Evolutionary conservation across 1,140 invertebrate genomes (phyloP).

Genomic region (Ptiloglossa arizonensis): DNA sequence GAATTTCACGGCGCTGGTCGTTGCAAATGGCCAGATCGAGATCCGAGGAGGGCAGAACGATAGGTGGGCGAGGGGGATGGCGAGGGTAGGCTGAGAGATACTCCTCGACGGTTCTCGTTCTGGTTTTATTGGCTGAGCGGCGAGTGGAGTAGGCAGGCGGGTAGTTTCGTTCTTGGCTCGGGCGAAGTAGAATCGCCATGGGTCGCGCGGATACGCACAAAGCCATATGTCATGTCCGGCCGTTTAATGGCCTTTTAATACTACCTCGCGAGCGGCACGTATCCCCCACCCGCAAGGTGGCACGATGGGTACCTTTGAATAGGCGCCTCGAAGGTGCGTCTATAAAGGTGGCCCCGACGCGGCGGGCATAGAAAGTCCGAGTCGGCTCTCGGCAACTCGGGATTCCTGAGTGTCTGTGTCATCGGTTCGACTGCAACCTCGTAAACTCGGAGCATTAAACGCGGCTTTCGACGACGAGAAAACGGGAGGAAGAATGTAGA

Average conservation of each 20-base stretch:
- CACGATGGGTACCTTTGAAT: conserved; percentile 56
- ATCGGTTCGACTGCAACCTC: conserved; percentile 50
- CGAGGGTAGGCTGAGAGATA: conserved; percentile 5
- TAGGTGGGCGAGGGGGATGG: too few relatives aligned
- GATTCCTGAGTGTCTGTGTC: conserved; percentile 62
- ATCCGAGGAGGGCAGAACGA: neutral
- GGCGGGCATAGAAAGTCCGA: conserved; percentile 16
- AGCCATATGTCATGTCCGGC: conserved; percentile 71
- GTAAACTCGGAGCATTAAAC: conserved; percentile 47
- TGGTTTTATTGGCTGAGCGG: conserved; percentile 38
- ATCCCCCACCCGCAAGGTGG: conserved; percentile 54
- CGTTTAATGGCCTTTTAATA: conserved; percentile 76
- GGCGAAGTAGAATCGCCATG: conserved; percentile 37
- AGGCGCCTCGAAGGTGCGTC: conserved; percentile 46
- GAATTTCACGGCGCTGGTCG: conserved; percentile 26
- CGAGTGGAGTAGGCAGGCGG: conserved; percentile 11
- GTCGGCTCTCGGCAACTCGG: conserved; percentile 21
- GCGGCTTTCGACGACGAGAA: conserved; percentile 29
- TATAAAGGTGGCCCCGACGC: conserved; percentile 36
- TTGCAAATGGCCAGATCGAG: conserved; percentile 18
- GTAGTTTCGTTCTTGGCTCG: conserved; percentile 50
- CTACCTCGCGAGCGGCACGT: conserved; percentile 63
- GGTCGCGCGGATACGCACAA: conserved; percentile 59
- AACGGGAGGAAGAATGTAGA: conserved; percentile 46
- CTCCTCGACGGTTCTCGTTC: neutral